A percentile compares a stretch with the other conserved stretches of the same genome.
Evolutionary conservation across 2,888 invertebrate genomes (phyloP).

Genomic region (Lepeophtheirus nordmannii): DNA sequence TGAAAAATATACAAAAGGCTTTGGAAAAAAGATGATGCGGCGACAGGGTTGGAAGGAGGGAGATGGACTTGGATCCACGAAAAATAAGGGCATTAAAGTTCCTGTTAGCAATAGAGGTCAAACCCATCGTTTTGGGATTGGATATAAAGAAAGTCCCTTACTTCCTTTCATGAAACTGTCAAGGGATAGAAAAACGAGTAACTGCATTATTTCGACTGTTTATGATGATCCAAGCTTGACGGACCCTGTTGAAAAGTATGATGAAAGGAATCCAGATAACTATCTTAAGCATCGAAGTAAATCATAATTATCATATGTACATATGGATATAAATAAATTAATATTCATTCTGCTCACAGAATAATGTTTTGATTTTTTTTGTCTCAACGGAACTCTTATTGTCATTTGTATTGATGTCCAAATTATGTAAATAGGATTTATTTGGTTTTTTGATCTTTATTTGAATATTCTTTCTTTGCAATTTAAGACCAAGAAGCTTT

Average conservation of each 20-base stretch:
- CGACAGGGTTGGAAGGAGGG: slow-evolving; percentile 41
- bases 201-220: slow-evolving; percentile 5
- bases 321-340: too few species aligned
- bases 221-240: slow-evolving; percentile 5
- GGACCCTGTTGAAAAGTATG: slow-evolving; percentile 1
- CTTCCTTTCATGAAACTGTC: neutral
- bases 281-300: slow-evolving; percentile 5
- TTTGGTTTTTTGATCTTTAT: too few species aligned
- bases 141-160: slow-evolving; percentile 22
- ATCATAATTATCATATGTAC: neutral
- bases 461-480: too few species aligned
- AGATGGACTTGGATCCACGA: slow-evolving; percentile 36
- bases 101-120: slow-evolving; percentile 27
- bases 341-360: too few species aligned
- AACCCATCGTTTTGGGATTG: slow-evolving; percentile 27
- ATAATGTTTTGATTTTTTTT: too few species aligned
- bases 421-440: too few species aligned
- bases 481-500: too few species aligned
- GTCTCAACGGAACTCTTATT: too few species aligned
- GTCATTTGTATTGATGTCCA: too few species aligned
- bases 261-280: slow-evolving; percentile 2
- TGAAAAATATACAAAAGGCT: slow-evolving; percentile 37
- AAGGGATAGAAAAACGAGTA: neutral
- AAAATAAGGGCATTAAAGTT: slow-evolving; percentile 24
- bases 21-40: slow-evolving; percentile 38